Base-by-base conservation (phyloP, 2,888 invertebrate species). In the Agrilus cyanescens region DNA sequence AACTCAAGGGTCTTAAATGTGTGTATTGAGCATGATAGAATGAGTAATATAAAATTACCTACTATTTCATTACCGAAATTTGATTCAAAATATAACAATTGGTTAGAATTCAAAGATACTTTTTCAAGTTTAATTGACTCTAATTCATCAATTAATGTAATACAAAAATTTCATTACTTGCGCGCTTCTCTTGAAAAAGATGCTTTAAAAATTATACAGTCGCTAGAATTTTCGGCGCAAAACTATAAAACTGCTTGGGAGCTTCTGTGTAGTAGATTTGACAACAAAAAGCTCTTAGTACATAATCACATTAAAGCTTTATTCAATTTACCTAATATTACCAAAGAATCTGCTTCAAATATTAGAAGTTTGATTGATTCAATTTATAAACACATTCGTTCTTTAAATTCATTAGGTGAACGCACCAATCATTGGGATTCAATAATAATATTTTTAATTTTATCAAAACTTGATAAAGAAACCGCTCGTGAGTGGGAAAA, bases 181-280 rank as follows among this genome's bases (percentile, higher is more conserved):
- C 37, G 34, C 34, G 16, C 37, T 25, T 41, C 40, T 4, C 36
- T 50, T 4, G 29, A 37, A 25, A 47, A 48, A 13, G 31, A n/a
- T n/a, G 49, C 50, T 1, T 36, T 37, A 2, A 12, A 49, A 16
- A 35, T 48, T 4, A 52, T 52, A 15, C 32, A 43, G 29, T 48
- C 46, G 13, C 33, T 54, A 14, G 41, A 46, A 37, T 32, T 48
- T 12, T 42, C 52, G 3, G 42, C 32, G 5, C 13, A 33, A 5
- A 53, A 52, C 42, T 53, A 53, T 37, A 15, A 32, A 32, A 41
- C 41, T 14, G 49, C 54, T 7, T 54, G 50, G 50, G 41, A 51
- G 16, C 39, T 51, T 30, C 34, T 53, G 38, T 41, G 18, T 15
- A 45, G 53, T 8, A 38, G 52, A 7, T 54, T 37, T 42, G 44